Evolutionary conservation across 1,140 invertebrate species (phyloP).

Genomic region (Venturia canescens): DNA sequence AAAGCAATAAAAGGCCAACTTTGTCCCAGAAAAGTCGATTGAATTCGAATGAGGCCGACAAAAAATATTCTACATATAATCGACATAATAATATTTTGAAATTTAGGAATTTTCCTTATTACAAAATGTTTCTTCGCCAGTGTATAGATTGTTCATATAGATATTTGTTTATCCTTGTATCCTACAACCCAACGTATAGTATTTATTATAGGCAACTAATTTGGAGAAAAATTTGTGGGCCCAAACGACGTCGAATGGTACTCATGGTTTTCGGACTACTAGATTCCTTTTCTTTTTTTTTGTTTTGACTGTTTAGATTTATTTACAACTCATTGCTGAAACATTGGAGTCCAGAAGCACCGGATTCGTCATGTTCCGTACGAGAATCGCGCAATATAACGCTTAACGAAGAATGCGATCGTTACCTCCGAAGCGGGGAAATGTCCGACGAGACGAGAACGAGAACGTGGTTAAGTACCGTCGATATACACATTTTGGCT

Average conservation of each 20-base stretch:
- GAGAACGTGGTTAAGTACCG: neutral
- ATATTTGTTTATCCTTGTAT: neutral
- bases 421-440: neutral
- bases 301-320: neutral
- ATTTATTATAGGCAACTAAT: conserved; percentile 24
- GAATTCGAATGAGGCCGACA: too few relatives aligned
- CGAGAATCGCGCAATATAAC: neutral
- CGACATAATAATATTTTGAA: too few relatives aligned
- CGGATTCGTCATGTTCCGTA: conserved; percentile 1
- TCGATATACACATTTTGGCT: conserved; percentile 12
- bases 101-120: too few relatives aligned
- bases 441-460: neutral
- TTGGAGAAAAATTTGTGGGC: conserved; percentile 16
- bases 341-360: conserved; percentile 16
- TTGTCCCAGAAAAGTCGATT: too few relatives aligned
- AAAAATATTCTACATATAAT: too few relatives aligned
- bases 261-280: conserved; percentile 16
- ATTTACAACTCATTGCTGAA: conserved; percentile 34
- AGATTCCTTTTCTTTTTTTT: neutral
- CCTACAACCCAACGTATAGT: neutral
- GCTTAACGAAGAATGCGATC: neutral
- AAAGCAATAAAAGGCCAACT: too few relatives aligned
- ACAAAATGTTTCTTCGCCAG: neutral
- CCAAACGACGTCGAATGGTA: conserved; percentile 17
- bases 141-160: neutral